A percentile compares a stretch with the other conserved stretches of the same genome.
Conservation (phyloP, 1,140 invertebrate species). For the Cataglyphis hispanica region DNA sequence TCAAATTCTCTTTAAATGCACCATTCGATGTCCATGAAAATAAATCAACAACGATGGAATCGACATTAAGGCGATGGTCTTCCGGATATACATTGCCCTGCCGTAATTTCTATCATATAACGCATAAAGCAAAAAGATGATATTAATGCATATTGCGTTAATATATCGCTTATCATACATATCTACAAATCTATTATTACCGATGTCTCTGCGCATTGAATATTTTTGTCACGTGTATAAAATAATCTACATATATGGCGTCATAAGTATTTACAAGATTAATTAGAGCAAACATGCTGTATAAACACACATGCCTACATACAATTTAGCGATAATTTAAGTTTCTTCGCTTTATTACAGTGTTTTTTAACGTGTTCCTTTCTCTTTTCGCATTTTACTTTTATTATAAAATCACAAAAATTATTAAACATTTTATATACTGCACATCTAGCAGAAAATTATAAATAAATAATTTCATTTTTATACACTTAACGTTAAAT, state of each 20-base stretch:
- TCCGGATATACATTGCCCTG: background rate
- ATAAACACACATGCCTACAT: constrained; percentile 28
- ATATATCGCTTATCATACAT: constrained; percentile 80
- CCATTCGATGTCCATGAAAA: constrained; percentile 18
- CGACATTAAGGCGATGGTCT: constrained; percentile 10
- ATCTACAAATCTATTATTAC: constrained; percentile 79
- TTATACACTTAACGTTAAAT: background rate
- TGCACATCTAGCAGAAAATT: background rate
- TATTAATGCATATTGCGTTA: constrained; percentile 12
- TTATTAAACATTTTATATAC: background rate
- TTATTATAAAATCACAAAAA: constrained; percentile 1
- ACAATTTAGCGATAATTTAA: background rate
- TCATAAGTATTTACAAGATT: constrained; percentile 68
- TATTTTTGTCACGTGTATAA: constrained; percentile 60
- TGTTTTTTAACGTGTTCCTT: background rate
- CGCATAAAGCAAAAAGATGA: constrained; percentile 21
- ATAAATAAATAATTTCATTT: background rate
- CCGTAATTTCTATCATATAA: background rate
- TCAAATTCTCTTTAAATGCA: background rate
- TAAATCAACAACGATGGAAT: constrained; percentile 3
- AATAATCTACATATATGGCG: constrained; percentile 65
- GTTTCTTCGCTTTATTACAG: constrained; percentile 2
- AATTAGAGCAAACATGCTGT: background rate
- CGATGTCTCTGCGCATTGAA: constrained; percentile 32
- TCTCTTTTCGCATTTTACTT: background rate